Percentiles rank a stretch among this genome's conserved stretches.
phyloP scores from a whole-genome alignment of 30 jellyfish, hydroid and myxozoan genomes.

The Kudoa iwatai region DNA sequence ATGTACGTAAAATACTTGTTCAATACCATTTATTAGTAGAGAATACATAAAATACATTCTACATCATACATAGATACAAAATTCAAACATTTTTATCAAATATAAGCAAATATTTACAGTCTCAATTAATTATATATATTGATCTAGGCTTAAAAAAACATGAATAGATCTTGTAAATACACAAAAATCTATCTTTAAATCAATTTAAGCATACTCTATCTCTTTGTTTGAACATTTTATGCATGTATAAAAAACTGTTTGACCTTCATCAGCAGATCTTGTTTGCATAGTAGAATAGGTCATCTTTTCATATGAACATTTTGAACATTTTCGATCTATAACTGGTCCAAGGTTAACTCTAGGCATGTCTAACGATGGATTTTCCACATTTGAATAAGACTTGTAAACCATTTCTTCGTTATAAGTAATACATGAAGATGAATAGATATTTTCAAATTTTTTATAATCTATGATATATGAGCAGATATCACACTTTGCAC shows the following conservation, averaged over 20 bases:
- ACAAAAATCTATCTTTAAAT: too few relatives aligned
- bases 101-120: too few relatives aligned
- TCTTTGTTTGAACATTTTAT: constrained; percentile 33
- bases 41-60: too few relatives aligned
- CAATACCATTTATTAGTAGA: too few relatives aligned
- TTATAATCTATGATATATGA: constrained; percentile 7
- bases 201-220: constrained; percentile 63
- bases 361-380: too few relatives aligned
- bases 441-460: constrained; percentile 3
- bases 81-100: too few relatives aligned
- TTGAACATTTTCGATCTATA: constrained; percentile 35
- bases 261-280: constrained; percentile 91
- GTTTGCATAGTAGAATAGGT: constrained; percentile 66
- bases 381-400: constrained; percentile 3
- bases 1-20: too few relatives aligned
- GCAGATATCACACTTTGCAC: constrained; percentile 21
- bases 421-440: constrained; percentile 7
- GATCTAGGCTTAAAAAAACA: too few relatives aligned
- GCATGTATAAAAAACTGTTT: constrained; percentile 67
- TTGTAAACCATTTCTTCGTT: constrained; percentile 13
- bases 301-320: constrained; percentile 59
- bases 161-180: too few relatives aligned
- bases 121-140: too few relatives aligned
- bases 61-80: too few relatives aligned
- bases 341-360: too few relatives aligned